A percentile compares a stretch with the other conserved stretches of the same genome.
These are phyloP conservation scores for Aurelia aurita complex sp. Pacific DNA, from an alignment of 30 jellyfish, hydroid and myxozoan genomes.

Conservation along the genomic window DNA sequence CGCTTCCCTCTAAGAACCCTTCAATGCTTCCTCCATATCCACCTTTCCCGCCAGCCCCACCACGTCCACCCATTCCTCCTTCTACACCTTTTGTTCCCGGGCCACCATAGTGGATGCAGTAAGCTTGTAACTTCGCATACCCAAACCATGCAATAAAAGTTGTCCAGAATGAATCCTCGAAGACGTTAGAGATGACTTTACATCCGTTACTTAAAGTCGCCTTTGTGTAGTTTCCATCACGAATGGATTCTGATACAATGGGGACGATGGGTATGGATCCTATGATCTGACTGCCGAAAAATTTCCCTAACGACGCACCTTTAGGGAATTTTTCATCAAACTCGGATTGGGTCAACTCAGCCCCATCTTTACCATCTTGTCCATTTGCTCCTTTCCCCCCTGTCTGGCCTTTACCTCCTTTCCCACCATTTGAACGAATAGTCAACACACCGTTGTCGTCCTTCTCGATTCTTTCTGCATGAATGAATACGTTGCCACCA, in stretches of 20 bases:
- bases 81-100: conserved; percentile 4
- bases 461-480: not conserved
- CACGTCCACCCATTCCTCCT: conserved; percentile 21
- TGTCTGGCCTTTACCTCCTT: conserved; percentile 1
- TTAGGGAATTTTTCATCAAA: not conserved
- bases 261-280: not conserved
- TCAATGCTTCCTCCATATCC: not conserved
- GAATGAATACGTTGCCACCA: conserved; percentile 14
- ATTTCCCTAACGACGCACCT: not conserved
- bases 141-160: not conserved
- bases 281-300: not conserved
- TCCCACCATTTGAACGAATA: conserved; percentile 5
- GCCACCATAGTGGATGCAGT: not conserved
- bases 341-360: not conserved
- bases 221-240: not conserved
- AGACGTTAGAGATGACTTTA: not conserved
- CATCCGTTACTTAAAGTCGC: not conserved
- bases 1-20: not conserved
- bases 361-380: conserved; percentile 3
- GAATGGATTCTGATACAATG: not conserved
- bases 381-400: conserved; percentile 23
- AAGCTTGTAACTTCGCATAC: conserved; percentile 1
- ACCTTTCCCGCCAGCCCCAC: conserved; percentile 3
- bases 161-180: not conserved
- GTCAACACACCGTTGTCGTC: not conserved